Base-by-base conservation (phyloP, 1,140 invertebrate species). In the Plutomurus gul region DNA sequence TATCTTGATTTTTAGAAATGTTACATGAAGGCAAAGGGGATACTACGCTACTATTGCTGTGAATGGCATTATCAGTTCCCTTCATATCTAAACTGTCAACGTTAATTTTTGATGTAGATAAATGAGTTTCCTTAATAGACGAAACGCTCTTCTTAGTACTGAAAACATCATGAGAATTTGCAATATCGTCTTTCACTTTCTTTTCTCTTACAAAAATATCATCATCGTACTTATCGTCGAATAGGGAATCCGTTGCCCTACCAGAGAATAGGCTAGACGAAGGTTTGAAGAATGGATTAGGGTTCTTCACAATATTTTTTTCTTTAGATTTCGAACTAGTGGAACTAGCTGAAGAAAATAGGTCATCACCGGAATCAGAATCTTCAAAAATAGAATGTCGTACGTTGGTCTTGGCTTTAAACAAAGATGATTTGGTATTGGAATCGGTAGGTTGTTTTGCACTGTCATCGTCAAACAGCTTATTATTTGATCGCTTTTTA, bases 341-440 rank as follows among this genome's bases (percentile, higher is more conserved):
- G 8, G 51, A 71, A n/a, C 60, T 76, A 33, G 72, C 39, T 22
- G 75, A 74, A 18, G 78, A 79, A 79, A 82, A 82, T 7, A 83
- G 30, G 39, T 83, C 83, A 70, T 83, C 82, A 46, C 78, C 83
- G 11, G 83, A 84, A 70, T 84, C 83, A 4, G 83, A 84, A 73
- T 83, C 82, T 46, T 84, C 83, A 78, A 84, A 84, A 18, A 83
- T 80, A 10, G 83, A 84, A 11, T 78, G 60, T 20, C 77, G 73
- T 13, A 75, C 46, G 11, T 13, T 79, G 36, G 16, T n/a, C 30
- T 76, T 79, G 11, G 65, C 13, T 70, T 77, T 77, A 3, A 43
- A 5, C 13, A 20, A 36, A 8, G 49, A 39, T 4, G 10, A 65
- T 16, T 77, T 70, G 3, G 33, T 65, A 33, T 4, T 3, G n/a